phyloP scores from a whole-genome alignment of 1,140 invertebrate species.

The Callitettix versicolor region DNA sequence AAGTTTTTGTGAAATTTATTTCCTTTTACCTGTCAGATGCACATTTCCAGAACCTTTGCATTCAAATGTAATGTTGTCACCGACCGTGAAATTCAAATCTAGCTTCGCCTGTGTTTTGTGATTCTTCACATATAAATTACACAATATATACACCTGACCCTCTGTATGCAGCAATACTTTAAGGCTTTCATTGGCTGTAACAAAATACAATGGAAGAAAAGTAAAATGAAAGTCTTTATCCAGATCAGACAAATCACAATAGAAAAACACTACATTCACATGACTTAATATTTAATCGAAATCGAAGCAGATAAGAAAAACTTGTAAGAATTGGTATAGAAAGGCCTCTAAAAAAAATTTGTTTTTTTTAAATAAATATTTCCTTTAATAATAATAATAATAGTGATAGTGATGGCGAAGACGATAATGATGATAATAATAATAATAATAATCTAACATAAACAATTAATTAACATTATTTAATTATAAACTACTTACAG shows the following conservation, averaged over 20 bases:
- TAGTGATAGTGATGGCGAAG: too few species aligned
- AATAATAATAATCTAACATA: too few species aligned
- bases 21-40: constrained; percentile 44
- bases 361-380: too few species aligned
- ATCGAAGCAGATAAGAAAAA: too few species aligned
- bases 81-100: constrained; percentile 66
- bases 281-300: too few species aligned
- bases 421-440: too few species aligned
- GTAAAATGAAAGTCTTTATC: constrained; percentile 15
- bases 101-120: constrained; percentile 52
- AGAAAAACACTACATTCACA: constrained; percentile 45
- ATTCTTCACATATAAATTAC: constrained; percentile 53
- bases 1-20: neutral
- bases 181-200: constrained; percentile 46
- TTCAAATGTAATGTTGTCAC: constrained; percentile 44
- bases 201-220: too few species aligned
- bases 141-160: constrained; percentile 64
- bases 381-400: too few species aligned
- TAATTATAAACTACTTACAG: too few species aligned
- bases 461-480: too few species aligned
- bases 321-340: too few species aligned
- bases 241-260: constrained; percentile 22
- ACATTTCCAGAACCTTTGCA: constrained; percentile 57
- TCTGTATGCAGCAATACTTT: constrained; percentile 69
- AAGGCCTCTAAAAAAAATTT: too few species aligned